These are phyloP conservation scores for Stenodera caucasica DNA, from an alignment of 2,888 invertebrate species.

Conservation along the genomic window DNA sequence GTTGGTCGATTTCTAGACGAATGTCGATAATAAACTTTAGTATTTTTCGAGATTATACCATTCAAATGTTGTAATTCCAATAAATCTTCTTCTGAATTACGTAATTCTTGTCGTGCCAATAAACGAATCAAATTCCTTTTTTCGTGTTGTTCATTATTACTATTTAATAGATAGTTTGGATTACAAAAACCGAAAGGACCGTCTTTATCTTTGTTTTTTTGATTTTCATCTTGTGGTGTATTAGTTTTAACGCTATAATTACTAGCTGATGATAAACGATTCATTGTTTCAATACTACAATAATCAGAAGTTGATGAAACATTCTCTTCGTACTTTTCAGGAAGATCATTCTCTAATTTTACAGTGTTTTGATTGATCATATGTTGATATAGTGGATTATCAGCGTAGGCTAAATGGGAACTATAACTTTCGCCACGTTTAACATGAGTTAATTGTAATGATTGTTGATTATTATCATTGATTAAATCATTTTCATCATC, in stretches of 20 bases:
- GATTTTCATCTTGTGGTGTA: conserved; percentile 51
- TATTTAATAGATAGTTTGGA: conserved; percentile 69
- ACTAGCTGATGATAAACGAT: conserved; percentile 59
- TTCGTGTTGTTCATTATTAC: conserved; percentile 31
- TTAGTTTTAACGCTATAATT: conserved; percentile 55
- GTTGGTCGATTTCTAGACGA: conserved; percentile 53
- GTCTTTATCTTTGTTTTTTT: conserved; percentile 47
- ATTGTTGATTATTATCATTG: conserved; percentile 41
- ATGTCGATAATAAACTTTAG: conserved; percentile 50
- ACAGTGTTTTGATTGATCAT: conserved; percentile 63
- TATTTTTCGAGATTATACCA: conserved; percentile 46
- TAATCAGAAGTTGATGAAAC: conserved; percentile 74
- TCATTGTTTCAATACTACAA: conserved; percentile 72
- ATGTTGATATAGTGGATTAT: conserved; percentile 58
- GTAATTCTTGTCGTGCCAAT: conserved; percentile 29
- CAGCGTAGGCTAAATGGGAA: conserved; percentile 58
- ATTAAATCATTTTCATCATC: conserved; percentile 63
- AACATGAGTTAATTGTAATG: conserved; percentile 50
- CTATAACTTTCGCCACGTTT: conserved; percentile 61
- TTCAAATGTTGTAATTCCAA: conserved; percentile 51
- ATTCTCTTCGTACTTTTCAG: conserved; percentile 60
- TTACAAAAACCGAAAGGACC: conserved; percentile 72
- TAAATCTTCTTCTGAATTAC: conserved; percentile 39
- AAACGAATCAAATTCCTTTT: conserved; percentile 37
- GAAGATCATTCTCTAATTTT: conserved; percentile 61